Evolutionary conservation across 2,113 vertebrate species (phyloP), one percentile per base, ranked within the genome.

Genomic region (Nestor notabilis): DNA sequence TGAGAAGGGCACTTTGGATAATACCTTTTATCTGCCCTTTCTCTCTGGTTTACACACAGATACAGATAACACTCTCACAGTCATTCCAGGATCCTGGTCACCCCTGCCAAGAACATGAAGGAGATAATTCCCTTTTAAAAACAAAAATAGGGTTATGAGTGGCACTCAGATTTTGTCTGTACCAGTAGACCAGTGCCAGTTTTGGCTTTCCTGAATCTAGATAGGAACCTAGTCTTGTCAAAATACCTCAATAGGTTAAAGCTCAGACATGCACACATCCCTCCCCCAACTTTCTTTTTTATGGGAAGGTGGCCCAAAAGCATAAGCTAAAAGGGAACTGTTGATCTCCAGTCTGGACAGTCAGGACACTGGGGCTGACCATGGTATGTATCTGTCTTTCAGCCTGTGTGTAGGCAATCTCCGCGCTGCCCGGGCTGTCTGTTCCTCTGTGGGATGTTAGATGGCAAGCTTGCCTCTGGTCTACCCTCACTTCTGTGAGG

Each of bases 341-440:
- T 39, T 65, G 12, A 7, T 75, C 35, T 91, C 15, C 29, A 29
- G 5, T 35, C 58, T 28, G 28, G n/a, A 63, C 13, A 28, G 33
- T 14, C 1, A 3, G 12, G 31, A 33, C 5, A 18, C 9, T 0
- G 3, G 65, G 14, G 13, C 46, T 71, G n/a, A 35, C 25, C 23
- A 2, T 18, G 46, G 8, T 53, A 15, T 55, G 39, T 16, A 17
- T 39, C 44, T 60, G 14, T n/a, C 31, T 56, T 74, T 81, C n/a
- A 66, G 27, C 31, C 31, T 41, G 17, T 74, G 17, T 35, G 28
- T 5, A 21, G 43, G 50, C 33, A 79, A 6, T 17, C 39, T 18
- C 4, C 23, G 23, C 58, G 61, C 43, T 75, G 27, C 41, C 31
- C 25, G 56, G 37, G 10, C 28, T 66, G 17, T 53, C 49, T 68